Evolutionary conservation across 1,140 invertebrate species (phyloP), one percentile per base, ranked within the genome.

Genomic region (Berghia stephanieae): DNA sequence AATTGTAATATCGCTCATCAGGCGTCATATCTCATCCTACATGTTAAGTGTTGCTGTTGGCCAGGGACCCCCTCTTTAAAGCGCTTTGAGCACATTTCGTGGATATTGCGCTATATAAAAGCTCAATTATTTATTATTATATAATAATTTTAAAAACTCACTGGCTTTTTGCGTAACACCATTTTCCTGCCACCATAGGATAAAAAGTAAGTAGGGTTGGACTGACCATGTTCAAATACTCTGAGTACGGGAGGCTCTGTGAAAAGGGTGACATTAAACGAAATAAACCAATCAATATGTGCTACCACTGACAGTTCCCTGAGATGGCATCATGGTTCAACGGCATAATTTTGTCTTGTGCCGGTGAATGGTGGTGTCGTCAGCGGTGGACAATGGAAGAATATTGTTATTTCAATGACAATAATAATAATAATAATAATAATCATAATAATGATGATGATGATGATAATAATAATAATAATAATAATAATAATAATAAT

Each of bases 121-220:
- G 6, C 8, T 60, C 24, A 13, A 60, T 10, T 73, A 0, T 0
- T 43, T 5, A 70, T 18, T 4, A 16, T 34, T 42, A 43, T 21
- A 4, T 42, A 8, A 70, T 13, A 27, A 60, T 42, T 49, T n/a
- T 24, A 69, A 34, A 52, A 66, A 84, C 85, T 83, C 80, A 90
- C 90, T 40, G 90, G 90, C 82, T 91, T 90, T 77, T 91, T 91
- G n/a, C 90, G 80, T 0, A 91, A 83, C 21, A 91, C 90, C 43
- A 90, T 78, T 67, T 90, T 81, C 73, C 83, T 83, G 18, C 84
- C 86, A n/a, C 77, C 89, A 80, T 88, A 87, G 43, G 79, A 77
- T 6, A 90, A 79, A 74, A 87, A 89, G 75, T 90, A 91, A 0
- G 90, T 90, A n/a, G 90, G 90, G 76, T 91, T 91, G 0, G 42